Base-by-base conservation (phyloP, 2,113 vertebrate genomes). In the Sula dactylatra region DNA sequence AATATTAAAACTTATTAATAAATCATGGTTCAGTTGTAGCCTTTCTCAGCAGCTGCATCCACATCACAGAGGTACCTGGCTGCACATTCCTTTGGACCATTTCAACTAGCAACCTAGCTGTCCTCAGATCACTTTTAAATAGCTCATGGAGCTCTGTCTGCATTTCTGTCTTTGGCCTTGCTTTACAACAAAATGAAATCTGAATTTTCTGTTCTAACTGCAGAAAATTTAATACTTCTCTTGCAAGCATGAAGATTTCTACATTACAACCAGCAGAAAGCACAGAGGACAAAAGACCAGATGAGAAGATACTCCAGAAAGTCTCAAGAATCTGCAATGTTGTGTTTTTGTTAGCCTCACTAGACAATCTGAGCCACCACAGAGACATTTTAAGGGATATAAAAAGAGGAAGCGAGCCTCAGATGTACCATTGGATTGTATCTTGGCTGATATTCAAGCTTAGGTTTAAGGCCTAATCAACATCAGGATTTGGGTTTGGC, bases 151-250 rank as follows among this genome's bases (percentile, higher is more conserved):
- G 36, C 6, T 58, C 9, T 29, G 34, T 77, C 55, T 40, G 12
- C 44, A 16, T 62, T n/a, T 65, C 47, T 65, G 0, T 49, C 10
- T 88, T 67, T 49, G 38, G 11, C 16, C 36, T n/a, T 0, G 0
- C 25, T 84, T 70, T 71, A 44, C 11, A 70, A 44, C 10, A 82
- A 72, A 69, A 69, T 22, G 6, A 90, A 82, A 76, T 49, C 15
- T 50, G 22, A 62, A 62, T 79, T 88, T 78, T 61, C 55, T 77
- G 7, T 73, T 84, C 20, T 56, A 74, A 70, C 40, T 82, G 34
- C 36, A 38, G 13, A 31, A 79, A 73, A 74, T 52, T 4, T 34
- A 62, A 11, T 40, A 52, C 22, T 67, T 67, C 10, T 81, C 11
- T 78, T 58, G 11, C 16, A 78, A 66, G 26, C 38, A 54, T 59